Percentiles rank a stretch among this genome's conserved stretches.
Conservation (phyloP, 2,113 vertebrate genomes). For the Eclectus roratus region DNA sequence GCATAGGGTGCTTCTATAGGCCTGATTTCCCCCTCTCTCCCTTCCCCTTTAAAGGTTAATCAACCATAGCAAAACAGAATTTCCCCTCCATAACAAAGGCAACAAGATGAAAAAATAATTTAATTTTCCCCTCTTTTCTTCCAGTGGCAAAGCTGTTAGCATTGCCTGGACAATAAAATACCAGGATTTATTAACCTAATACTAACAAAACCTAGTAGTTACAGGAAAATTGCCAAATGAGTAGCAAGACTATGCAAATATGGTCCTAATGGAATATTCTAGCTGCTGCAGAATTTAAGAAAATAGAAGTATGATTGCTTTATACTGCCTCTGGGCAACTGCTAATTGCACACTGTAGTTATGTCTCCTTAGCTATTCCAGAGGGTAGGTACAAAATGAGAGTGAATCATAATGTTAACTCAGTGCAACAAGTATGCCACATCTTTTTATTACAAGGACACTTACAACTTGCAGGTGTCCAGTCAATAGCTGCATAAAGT, state of each 20-base stretch:
- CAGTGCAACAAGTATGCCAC: background rate
- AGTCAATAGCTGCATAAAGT: rapidly evolving
- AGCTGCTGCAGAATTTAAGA: background rate
- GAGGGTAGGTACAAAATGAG: background rate
- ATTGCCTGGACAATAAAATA: background rate
- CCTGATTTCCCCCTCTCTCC: rapidly evolving
- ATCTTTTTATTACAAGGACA: background rate
- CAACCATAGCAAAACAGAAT: background rate
- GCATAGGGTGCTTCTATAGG: background rate
- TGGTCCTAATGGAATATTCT: background rate
- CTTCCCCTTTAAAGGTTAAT: background rate
- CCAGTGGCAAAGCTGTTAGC: background rate
- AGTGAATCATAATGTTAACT: background rate
- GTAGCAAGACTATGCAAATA: background rate
- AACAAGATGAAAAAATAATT: background rate
- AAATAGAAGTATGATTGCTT: background rate
- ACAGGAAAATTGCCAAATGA: background rate
- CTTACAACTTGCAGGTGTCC: background rate
- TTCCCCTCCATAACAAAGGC: background rate
- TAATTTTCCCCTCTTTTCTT: background rate
- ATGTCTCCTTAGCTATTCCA: background rate
- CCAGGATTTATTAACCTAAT: background rate
- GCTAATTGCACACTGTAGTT: background rate
- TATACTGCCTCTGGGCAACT: background rate
- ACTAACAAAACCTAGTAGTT: background rate